Evolutionary conservation across 1,140 invertebrate species (phyloP), one percentile per base, ranked within the genome.

Genomic region (Drosophila ambigua): DNA sequence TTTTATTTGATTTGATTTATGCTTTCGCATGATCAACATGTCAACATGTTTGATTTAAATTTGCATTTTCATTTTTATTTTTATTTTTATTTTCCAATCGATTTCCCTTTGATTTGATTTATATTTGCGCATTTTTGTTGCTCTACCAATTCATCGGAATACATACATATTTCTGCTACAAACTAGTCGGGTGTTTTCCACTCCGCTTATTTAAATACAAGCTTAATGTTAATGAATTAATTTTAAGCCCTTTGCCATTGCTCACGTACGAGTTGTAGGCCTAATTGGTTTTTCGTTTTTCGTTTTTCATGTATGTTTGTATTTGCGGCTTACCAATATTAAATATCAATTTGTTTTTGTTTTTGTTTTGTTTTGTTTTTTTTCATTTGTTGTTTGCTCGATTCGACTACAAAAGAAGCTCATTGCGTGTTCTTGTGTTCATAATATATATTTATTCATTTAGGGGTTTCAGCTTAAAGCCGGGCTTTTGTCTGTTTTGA

Each of bases 151-250:
- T 52, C 7, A 28, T 53, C 53, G 31, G 9, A 3, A 31, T 31
- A 31, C 28, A 28, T 8, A 28, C 6, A 64, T 79, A 79, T 61
- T 77, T 58, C 66, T 44, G n/a, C 46, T 45, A 63, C 49, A 59
- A 60, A 74, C 63, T 74, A 57, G 65, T 63, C 49, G 35, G 11
- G 35, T 2, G 35, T 57, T 41, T 65, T 50, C 69, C 69, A 69
- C 67, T 50, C 50, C 65, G 83, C 64, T 80, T 77, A 77, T 67
- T 68, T 63, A 65, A 61, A 69, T 82, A 69, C 57, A 78, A 81
- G 78, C 83, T 82, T 87, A 87, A 72, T 72, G 23, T 81, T 77
- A 81, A 74, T 85, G 62, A 74, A 74, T 87, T 78, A 57, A 72
- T 61, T 75, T 64, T 65, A 65, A 66, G 60, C 66, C 65, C 58